Evolutionary conservation across 2,113 vertebrate genomes (phyloP).

Genomic region (Phalacrocorax pelagicus): DNA sequence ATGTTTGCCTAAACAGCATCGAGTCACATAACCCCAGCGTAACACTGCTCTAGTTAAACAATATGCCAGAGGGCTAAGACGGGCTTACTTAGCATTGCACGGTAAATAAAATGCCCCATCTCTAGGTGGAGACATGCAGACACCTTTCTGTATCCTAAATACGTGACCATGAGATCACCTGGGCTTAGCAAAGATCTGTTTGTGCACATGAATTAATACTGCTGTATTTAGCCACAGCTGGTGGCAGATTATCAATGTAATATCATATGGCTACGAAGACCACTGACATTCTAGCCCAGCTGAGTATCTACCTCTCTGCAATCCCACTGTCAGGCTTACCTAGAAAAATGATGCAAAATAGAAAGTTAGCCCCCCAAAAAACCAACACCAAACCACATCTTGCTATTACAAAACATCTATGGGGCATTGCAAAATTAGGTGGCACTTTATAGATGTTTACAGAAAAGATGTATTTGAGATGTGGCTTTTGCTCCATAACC

Average conservation of each 20-base stretch:
- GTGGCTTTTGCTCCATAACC: not conserved
- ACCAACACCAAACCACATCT: not conserved
- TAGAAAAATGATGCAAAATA: not conserved
- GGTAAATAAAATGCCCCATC: not conserved
- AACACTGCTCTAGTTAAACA: slow-evolving; percentile 58
- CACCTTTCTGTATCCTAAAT: not conserved
- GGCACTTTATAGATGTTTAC: not conserved
- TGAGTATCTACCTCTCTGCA: not conserved
- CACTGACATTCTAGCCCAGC: not conserved
- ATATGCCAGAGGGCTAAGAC: slow-evolving; percentile 2
- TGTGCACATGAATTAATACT: not conserved
- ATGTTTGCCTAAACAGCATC: slow-evolving; percentile 68
- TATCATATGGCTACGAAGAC: not conserved
- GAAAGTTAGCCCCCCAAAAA: not conserved
- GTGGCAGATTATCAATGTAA: not conserved
- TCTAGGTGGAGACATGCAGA: not conserved
- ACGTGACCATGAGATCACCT: not conserved
- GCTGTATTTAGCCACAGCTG: not conserved
- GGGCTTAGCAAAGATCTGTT: not conserved
- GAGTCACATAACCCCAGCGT: slow-evolving; percentile 42
- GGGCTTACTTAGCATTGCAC: not conserved
- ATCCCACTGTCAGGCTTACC: not conserved
- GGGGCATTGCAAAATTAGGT: not conserved
- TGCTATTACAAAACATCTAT: not conserved
- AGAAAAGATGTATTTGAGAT: not conserved